Base-by-base conservation (phyloP, 92 coral and sea anemone genomes). In the Palythoa caribaeorum region DNA sequence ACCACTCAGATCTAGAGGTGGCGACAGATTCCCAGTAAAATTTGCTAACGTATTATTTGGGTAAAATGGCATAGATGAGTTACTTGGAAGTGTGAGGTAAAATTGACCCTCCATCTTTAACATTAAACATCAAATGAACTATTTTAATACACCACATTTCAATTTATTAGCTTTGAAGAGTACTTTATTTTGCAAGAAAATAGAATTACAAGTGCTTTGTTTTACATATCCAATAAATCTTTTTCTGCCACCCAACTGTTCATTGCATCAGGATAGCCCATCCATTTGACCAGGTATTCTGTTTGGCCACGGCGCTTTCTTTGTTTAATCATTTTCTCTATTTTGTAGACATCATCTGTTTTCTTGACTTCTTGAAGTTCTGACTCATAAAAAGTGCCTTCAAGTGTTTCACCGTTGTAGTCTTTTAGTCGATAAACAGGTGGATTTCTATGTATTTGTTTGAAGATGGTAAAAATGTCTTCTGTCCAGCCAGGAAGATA, bases 41-140 rank as follows among this genome's bases (percentile, higher is more conserved):
- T 90, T 37, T 48, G 93, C 19, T 21, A 87, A n/a, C 21, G 90
- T 87, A 35, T 90, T 90, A 54, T 90, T 72, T 8, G 93, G 93
- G 71, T 37, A 90, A 1, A 90, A 15, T 65, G 54, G 16, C 90
- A 79, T 86, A 0, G 90, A 86, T 12, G 87, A 71, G 54, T 90
- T 90, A 59, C 93, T 90, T 3, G 93, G 93, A 5, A 90, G 88
- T 16, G 84, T 87, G 28, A 90, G 86, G 73, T 86, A 90, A 54
- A 90, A 90, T 38, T 86, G 75, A 8, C 80, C 79, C 12, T 75
- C 79, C 59, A 75, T 88, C 87, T n/a, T 40, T 50, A 12, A 70
- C 15, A 74, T 37, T 37, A 38, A 75, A 9, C 59, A 14, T 9
- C 9, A 75, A 75, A 75, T 75, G 79, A 75, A 3, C 50, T 44